A percentile compares a stretch with the other conserved stretches of the same genome.
Conservation (phyloP, 2,888 invertebrate genomes). For the Tricholauxania praeusta region DNA sequence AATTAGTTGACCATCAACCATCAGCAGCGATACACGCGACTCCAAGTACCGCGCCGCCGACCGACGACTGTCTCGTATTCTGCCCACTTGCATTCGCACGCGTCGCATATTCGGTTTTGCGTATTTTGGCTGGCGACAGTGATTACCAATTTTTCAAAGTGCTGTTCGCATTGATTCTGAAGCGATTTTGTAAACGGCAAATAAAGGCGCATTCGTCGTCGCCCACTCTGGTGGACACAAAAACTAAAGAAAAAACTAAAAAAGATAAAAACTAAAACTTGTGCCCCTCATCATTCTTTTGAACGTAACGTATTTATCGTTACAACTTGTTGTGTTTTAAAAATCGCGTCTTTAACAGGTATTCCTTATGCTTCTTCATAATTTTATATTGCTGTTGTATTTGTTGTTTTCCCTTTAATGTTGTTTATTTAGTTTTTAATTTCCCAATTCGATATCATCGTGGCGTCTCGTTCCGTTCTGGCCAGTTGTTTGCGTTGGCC, state of each 20-base stretch:
- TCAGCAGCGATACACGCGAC: conserved; percentile 54
- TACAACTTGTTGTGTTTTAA: conserved; percentile 5
- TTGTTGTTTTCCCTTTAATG: conserved; percentile 8
- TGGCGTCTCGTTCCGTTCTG: conserved; percentile 19
- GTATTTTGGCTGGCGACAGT: neutral
- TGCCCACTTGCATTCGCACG: conserved; percentile 46
- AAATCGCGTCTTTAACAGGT: too few species aligned
- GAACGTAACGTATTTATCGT: neutral
- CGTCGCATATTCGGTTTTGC: conserved; percentile 21
- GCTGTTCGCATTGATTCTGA: neutral
- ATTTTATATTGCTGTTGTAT: neutral
- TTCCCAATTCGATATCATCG: conserved; percentile 11
- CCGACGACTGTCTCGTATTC: conserved; percentile 6
- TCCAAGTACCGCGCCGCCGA: conserved; percentile 15
- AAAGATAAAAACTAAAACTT: too few species aligned
- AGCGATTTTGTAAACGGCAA: too few species aligned
- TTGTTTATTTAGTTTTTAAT: conserved; percentile 25
- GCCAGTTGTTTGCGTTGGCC: neutral
- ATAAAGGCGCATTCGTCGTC: too few species aligned
- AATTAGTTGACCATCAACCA: conserved; percentile 63
- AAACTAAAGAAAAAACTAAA: too few species aligned
- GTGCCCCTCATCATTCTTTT: too few species aligned
- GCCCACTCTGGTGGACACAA: too few species aligned
- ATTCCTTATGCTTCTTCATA: neutral
- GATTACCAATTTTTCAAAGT: neutral